Conservation (phyloP, 2,113 vertebrate species). For the Rhinogobius similis region DNA sequence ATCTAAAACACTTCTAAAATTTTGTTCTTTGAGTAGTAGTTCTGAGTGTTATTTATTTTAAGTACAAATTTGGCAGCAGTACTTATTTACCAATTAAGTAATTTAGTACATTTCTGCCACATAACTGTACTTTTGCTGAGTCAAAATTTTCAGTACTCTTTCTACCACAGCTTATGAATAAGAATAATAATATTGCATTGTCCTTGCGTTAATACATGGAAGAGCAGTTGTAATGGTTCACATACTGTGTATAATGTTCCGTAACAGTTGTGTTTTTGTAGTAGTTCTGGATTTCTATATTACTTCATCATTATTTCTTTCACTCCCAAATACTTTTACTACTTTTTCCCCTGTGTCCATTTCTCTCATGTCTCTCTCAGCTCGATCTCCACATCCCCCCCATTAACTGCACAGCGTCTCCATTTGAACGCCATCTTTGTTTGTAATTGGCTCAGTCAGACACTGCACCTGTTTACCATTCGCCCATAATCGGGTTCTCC, state of each 20-base stretch:
- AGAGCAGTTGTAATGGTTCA: neutral
- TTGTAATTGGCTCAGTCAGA: slow-evolving; percentile 21
- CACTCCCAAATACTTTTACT: neutral
- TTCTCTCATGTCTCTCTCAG: slow-evolving; percentile 18
- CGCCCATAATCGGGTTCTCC: slow-evolving; percentile 20
- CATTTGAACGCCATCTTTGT: slow-evolving; percentile 24
- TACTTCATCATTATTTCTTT: neutral
- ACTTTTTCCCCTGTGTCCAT: slow-evolving; percentile 4
- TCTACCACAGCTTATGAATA: neutral
- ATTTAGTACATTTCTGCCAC: no score
- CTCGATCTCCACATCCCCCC: slow-evolving; percentile 17
- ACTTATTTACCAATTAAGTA: no score
- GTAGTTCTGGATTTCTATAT: neutral
- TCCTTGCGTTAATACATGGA: neutral
- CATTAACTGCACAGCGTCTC: slow-evolving; percentile 21
- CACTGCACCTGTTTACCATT: slow-evolving; percentile 34
- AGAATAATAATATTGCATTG: neutral
- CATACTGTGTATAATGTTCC: neutral
- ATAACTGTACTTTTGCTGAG: neutral
- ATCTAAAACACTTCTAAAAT: no score
- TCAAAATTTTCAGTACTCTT: neutral
- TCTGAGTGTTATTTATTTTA: no score
- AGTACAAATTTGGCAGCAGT: no score
- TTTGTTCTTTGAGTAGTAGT: no score
- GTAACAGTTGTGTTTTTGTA: neutral